Evolutionary conservation across 2,113 vertebrate species (phyloP).

Genomic region (Donacobius atricapilla): DNA sequence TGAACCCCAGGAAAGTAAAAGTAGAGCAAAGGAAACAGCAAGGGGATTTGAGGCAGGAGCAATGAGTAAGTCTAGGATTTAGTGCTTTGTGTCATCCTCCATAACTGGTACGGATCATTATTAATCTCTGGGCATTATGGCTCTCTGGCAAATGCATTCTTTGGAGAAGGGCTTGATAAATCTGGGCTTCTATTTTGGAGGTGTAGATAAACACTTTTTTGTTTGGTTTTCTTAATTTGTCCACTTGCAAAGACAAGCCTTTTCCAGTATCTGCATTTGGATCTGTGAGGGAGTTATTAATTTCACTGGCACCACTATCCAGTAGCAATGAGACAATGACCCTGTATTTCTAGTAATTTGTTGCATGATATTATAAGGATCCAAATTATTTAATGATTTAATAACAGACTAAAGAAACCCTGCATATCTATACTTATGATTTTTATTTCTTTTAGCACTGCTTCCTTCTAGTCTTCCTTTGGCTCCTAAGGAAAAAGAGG

Average conservation of each 20-base stretch:
- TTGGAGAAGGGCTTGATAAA: background rate
- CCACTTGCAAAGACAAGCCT: background rate
- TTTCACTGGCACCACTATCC: background rate
- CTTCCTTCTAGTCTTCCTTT: background rate
- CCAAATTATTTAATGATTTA: slow-evolving; percentile 9
- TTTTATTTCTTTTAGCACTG: background rate
- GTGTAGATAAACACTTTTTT: background rate
- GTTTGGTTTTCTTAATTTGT: background rate
- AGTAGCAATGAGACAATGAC: background rate
- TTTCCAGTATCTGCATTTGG: background rate
- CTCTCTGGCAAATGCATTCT: background rate
- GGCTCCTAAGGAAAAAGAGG: background rate
- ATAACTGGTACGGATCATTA: background rate
- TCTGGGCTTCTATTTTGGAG: background rate
- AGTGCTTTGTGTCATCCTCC: background rate
- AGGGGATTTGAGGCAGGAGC: background rate
- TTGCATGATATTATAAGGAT: background rate
- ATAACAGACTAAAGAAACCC: background rate
- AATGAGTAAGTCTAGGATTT: background rate
- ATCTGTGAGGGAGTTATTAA: background rate
- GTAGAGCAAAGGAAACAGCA: background rate
- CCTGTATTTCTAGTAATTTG: background rate
- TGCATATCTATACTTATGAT: background rate
- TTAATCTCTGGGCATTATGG: background rate
- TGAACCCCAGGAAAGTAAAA: background rate